A percentile compares a stretch with the other conserved stretches of the same genome.
Conservation (phyloP, 2,113 vertebrate species). For the Pycnonotus jocosus region DNA sequence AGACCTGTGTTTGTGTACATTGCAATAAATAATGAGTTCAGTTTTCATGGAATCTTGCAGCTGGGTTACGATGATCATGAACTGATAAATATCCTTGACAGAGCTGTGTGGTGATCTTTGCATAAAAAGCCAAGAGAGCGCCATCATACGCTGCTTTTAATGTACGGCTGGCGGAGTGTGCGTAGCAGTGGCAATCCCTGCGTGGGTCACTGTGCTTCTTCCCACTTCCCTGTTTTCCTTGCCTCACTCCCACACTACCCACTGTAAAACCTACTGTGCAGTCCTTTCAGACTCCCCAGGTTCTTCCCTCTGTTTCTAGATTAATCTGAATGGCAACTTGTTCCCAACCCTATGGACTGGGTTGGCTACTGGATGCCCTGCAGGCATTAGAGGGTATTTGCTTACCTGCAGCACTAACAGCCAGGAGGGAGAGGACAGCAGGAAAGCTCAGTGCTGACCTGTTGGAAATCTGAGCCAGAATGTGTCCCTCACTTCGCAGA, state of each 20-base stretch:
- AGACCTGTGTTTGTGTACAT: not conserved
- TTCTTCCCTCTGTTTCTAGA: not conserved
- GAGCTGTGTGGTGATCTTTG: not conserved
- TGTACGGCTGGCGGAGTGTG: accelerated
- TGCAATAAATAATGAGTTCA: not conserved
- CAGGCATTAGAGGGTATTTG: not conserved
- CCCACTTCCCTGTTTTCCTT: not conserved
- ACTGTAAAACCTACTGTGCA: not conserved
- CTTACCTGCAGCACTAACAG: not conserved
- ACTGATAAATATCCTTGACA: not conserved
- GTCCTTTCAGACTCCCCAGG: not conserved
- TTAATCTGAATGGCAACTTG: not conserved
- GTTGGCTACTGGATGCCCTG: not conserved
- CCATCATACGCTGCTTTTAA: accelerated
- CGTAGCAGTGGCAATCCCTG: accelerated
- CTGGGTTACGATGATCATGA: not conserved
- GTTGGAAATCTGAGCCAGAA: not conserved
- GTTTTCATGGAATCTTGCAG: not conserved
- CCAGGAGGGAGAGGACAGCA: not conserved
- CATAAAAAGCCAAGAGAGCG: not conserved
- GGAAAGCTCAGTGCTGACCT: not conserved
- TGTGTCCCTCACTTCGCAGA: not conserved
- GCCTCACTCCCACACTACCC: not conserved
- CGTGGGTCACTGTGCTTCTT: not conserved
- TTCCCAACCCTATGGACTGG: accelerated